phyloP scores from a whole-genome alignment of 2,797 vertebrate genomes.

The Pogoniulus pusillus region DNA sequence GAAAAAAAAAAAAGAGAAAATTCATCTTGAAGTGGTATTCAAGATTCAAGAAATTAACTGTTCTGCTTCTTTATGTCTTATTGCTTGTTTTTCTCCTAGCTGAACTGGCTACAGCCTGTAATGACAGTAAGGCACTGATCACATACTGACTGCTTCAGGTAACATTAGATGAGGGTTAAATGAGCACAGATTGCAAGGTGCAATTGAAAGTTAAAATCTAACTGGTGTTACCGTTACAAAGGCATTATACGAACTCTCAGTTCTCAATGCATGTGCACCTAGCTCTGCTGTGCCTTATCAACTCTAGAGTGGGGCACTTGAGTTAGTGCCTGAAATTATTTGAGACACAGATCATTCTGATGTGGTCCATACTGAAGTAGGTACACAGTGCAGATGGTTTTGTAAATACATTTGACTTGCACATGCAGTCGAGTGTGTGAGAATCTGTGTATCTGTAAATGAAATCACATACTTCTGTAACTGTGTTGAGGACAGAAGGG shows the following conservation, averaged over 20 bases:
- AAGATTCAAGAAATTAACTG: not conserved
- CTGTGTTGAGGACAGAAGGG: not conserved
- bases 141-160: not conserved
- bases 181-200: not conserved
- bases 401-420: not conserved
- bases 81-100: not conserved
- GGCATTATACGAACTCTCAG: not conserved
- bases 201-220: constrained; percentile 32
- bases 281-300: not conserved
- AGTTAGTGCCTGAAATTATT: not conserved
- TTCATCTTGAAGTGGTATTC: not conserved
- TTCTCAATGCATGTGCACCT: not conserved
- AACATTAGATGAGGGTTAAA: not conserved
- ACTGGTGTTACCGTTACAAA: not conserved
- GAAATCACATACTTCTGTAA: not conserved
- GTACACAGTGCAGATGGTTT: not conserved
- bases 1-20: not conserved
- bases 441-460: not conserved
- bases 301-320: not conserved
- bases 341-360: not conserved
- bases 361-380: not conserved
- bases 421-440: not conserved
- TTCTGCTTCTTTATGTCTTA: not conserved
- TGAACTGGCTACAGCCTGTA: not conserved
- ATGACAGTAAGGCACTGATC: not conserved